Conservation (phyloP, 2,888 invertebrate species). For the Erebia palarica region DNA sequence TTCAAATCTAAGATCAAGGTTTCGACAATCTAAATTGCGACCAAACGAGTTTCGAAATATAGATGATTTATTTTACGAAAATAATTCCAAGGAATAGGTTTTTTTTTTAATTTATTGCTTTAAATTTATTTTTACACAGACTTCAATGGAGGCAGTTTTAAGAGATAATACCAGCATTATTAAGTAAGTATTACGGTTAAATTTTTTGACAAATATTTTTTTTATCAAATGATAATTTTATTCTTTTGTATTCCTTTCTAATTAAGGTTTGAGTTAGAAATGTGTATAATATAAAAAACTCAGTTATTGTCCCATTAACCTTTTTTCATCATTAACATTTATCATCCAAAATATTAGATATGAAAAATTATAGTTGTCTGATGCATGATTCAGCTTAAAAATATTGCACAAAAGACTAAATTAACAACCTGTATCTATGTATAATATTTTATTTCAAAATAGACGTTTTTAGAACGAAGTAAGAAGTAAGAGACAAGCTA, state of each 20-base stretch:
- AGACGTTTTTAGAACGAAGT: slow-evolving; percentile 13
- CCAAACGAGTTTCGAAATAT: slow-evolving; percentile 25
- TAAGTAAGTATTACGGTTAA: no score
- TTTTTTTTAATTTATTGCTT: slow-evolving; percentile 21
- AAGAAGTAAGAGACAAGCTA: slow-evolving; percentile 21
- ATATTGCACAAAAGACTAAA: no score
- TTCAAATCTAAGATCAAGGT: slow-evolving; percentile 35
- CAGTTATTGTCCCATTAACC: no score
- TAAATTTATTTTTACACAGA: slow-evolving; percentile 11
- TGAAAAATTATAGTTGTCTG: no score
- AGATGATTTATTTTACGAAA: slow-evolving; percentile 25
- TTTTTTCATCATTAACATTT: no score
- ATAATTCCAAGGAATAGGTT: slow-evolving; percentile 18
- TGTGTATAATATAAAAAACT: no score
- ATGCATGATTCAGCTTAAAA: no score
- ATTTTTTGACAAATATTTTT: background rate
- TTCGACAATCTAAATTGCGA: slow-evolving; percentile 27
- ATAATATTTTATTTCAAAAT: background rate
- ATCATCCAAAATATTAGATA: no score
- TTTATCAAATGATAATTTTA: no score
- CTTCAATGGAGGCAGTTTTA: background rate
- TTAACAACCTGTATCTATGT: no score
- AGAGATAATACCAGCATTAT: background rate
- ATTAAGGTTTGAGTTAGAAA: no score
- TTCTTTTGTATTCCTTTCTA: no score